Percentiles rank a stretch among this genome's conserved stretches.
Conservation (phyloP, 2,888 invertebrate genomes). For the Ischnus inquisitorius region DNA sequence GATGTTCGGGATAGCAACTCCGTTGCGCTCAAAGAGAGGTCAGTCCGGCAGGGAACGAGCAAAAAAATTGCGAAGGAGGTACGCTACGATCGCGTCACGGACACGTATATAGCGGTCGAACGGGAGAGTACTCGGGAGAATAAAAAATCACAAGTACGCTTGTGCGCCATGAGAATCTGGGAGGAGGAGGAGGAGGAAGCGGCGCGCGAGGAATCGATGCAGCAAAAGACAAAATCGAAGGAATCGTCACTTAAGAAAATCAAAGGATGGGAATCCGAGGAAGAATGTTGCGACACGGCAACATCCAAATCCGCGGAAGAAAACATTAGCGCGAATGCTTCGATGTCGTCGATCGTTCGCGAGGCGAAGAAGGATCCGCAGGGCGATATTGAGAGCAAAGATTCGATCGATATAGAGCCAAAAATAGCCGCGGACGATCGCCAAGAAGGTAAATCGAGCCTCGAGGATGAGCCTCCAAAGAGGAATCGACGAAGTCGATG, state of each 20-base stretch:
- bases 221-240: slow-evolving; percentile 71
- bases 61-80: slow-evolving; percentile 79
- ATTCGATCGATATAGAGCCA: slow-evolving; percentile 24
- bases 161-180: slow-evolving; percentile 82
- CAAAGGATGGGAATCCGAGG: slow-evolving; percentile 76
- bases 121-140: slow-evolving; percentile 74
- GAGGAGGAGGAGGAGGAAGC: slow-evolving; percentile 84
- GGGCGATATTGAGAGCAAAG: neutral
- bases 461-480: slow-evolving; percentile 47
- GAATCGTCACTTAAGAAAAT: slow-evolving; percentile 7
- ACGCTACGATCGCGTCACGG: slow-evolving; percentile 81
- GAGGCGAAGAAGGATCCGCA: neutral
- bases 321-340: slow-evolving; percentile 15
- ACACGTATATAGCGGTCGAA: slow-evolving; percentile 81
- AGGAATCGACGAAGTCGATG: slow-evolving; percentile 79
- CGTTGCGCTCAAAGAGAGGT: slow-evolving; percentile 18
- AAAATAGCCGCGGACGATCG: neutral
- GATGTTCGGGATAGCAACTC: slow-evolving; percentile 70
- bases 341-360: slow-evolving; percentile 9
- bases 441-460: slow-evolving; percentile 20
- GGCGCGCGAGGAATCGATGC: slow-evolving; percentile 79
- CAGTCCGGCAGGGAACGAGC: slow-evolving; percentile 55
- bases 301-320: slow-evolving; percentile 48
- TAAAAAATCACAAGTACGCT: slow-evolving; percentile 74
- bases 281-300: slow-evolving; percentile 65